phyloP scores from a whole-genome alignment of 2,888 invertebrate genomes.

The Callyntrura sp. region DNA sequence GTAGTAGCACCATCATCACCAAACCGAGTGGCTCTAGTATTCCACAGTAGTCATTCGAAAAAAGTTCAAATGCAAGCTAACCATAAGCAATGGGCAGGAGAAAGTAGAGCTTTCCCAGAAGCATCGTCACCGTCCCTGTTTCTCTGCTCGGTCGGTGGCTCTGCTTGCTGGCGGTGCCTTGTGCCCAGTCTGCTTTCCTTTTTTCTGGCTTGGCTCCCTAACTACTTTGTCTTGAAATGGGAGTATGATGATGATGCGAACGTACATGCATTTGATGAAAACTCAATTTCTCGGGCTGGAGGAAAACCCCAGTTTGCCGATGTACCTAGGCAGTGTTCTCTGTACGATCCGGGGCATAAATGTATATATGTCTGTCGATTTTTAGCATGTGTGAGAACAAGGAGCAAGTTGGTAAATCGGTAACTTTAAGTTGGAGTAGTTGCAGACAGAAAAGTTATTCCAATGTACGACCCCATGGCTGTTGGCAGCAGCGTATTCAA shows the following conservation, averaged over 20 bases:
- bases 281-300: constrained; percentile 41
- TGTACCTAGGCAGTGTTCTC: too few species aligned
- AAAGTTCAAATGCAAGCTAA: constrained; percentile 30
- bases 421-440: too few species aligned
- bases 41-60: background rate
- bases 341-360: too few species aligned
- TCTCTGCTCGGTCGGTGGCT: constrained; percentile 61
- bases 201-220: constrained; percentile 5
- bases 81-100: background rate
- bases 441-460: background rate
- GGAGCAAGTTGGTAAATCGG: background rate
- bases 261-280: constrained; percentile 45
- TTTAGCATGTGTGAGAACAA: background rate
- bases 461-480: constrained; percentile 3
- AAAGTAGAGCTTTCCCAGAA: constrained; percentile 50
- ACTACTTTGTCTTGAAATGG: constrained; percentile 54
- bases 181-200: background rate
- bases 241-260: constrained; percentile 40
- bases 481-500: constrained; percentile 23
- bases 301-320: constrained; percentile 4
- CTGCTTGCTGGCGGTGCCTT: background rate
- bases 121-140: constrained; percentile 65
- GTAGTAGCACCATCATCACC: background rate
- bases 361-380: constrained; percentile 37
- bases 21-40: background rate